Conservation (phyloP, 1,140 invertebrate species). For the Aphelinus certus region DNA sequence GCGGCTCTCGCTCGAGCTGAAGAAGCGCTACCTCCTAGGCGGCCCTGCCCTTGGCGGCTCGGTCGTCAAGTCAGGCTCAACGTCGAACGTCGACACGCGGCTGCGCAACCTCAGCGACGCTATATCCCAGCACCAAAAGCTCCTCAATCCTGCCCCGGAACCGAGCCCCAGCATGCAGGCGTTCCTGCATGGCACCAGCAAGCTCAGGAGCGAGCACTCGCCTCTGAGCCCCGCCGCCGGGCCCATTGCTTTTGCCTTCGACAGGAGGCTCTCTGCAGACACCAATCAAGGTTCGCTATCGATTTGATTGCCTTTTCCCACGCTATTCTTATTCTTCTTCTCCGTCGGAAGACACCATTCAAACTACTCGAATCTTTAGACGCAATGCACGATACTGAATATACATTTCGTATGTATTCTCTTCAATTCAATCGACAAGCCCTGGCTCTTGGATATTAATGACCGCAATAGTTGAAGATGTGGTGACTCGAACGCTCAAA, state of each 20-base stretch:
- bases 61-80: slow-evolving; percentile 85
- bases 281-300: background rate
- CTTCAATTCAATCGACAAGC: background rate
- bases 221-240: slow-evolving; percentile 50
- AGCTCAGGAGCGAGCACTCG: slow-evolving; percentile 54
- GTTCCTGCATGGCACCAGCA: slow-evolving; percentile 70
- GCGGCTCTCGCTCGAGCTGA: slow-evolving; percentile 84
- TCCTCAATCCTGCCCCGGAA: slow-evolving; percentile 81
- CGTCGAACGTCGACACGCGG: slow-evolving; percentile 83
- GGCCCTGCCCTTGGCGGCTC: slow-evolving; percentile 70
- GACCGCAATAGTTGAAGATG: no score
- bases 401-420: background rate
- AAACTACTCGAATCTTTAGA: background rate
- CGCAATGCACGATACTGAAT: background rate
- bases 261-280: slow-evolving; percentile 23
- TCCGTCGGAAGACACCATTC: background rate
- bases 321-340: no score
- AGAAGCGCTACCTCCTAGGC: slow-evolving; percentile 83
- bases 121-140: slow-evolving; percentile 89
- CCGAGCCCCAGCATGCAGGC: slow-evolving; percentile 80
- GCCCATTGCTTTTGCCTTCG: slow-evolving; percentile 49
- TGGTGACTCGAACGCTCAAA: no score
- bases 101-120: slow-evolving; percentile 83
- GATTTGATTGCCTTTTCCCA: background rate
- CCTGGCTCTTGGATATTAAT: no score